phyloP scores from a whole-genome alignment of 2,888 invertebrate genomes.

The Aspidiotus rigidus region DNA sequence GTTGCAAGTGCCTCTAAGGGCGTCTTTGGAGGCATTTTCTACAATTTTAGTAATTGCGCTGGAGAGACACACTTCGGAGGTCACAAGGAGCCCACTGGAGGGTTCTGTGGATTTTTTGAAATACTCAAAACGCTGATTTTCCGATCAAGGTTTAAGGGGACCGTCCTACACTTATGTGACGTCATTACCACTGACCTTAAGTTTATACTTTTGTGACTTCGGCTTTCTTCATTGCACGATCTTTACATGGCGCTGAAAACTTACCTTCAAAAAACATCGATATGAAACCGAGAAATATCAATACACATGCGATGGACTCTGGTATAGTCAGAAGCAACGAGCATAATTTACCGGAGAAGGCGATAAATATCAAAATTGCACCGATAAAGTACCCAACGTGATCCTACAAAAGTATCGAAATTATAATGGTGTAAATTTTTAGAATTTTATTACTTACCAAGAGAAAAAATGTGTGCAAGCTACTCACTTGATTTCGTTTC shows the following conservation, averaged over 20 bases:
- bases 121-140: too few relatives aligned
- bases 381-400: neutral
- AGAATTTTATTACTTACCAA: neutral
- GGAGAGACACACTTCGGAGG: too few relatives aligned
- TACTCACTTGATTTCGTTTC: neutral
- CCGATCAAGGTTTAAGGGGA: too few relatives aligned
- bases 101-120: too few relatives aligned
- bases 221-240: too few relatives aligned
- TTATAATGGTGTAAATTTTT: neutral
- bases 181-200: too few relatives aligned
- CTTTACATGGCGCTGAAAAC: neutral
- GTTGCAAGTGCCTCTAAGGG: too few relatives aligned
- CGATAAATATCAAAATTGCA: constrained; percentile 29
- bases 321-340: constrained; percentile 32
- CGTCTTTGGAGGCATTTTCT: too few relatives aligned
- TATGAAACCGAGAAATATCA: constrained; percentile 24
- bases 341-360: constrained; percentile 32
- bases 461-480: neutral
- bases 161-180: too few relatives aligned
- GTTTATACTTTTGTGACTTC: too few relatives aligned
- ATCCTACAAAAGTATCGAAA: constrained; percentile 22
- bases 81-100: too few relatives aligned
- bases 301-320: constrained; percentile 31
- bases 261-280: constrained; percentile 31
- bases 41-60: too few relatives aligned